These are phyloP conservation scores for Scaptomyza montana DNA, from an alignment of 1,140 invertebrate species.

Conservation along the genomic window DNA sequence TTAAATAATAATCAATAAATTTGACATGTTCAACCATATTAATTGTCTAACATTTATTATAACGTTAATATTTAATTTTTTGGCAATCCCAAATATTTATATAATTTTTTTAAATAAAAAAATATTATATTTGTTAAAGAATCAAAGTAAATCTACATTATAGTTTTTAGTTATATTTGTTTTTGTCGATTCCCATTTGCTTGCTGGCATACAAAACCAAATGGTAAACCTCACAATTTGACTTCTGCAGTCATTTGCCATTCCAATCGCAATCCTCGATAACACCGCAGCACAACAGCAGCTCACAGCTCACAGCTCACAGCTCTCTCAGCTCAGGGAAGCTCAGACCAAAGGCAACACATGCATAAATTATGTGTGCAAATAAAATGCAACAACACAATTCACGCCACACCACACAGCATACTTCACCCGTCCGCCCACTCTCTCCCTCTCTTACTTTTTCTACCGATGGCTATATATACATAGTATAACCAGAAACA, in stretches of 20 bases:
- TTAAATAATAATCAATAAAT: neutral
- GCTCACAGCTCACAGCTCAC: conserved; percentile 21
- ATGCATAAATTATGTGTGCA: conserved; percentile 45
- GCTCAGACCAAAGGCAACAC: conserved; percentile 38
- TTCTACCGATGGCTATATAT: no score
- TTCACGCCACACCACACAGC: conserved; percentile 6
- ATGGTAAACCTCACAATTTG: conserved; percentile 27
- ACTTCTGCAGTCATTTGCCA: conserved; percentile 36
- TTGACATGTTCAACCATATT: neutral
- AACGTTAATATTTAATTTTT: neutral
- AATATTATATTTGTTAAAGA: conserved; percentile 10
- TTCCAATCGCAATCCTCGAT: conserved; percentile 29
- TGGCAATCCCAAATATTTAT: neutral
- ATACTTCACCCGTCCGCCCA: neutral
- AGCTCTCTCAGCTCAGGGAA: conserved; percentile 1
- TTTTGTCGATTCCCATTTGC: neutral
- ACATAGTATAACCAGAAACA: conserved; percentile 17
- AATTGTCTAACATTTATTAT: conserved; percentile 1
- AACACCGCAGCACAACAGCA: conserved; percentile 7
- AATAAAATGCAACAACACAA: conserved; percentile 29
- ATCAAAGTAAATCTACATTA: conserved; percentile 16
- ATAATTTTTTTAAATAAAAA: neutral
- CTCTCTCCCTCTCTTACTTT: neutral
- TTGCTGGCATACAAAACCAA: neutral
- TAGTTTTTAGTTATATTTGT: neutral